Percentiles rank a stretch among this genome's conserved stretches.
Conservation (phyloP, 2,888 invertebrate species). For the Sarcophaga caerulescens region DNA sequence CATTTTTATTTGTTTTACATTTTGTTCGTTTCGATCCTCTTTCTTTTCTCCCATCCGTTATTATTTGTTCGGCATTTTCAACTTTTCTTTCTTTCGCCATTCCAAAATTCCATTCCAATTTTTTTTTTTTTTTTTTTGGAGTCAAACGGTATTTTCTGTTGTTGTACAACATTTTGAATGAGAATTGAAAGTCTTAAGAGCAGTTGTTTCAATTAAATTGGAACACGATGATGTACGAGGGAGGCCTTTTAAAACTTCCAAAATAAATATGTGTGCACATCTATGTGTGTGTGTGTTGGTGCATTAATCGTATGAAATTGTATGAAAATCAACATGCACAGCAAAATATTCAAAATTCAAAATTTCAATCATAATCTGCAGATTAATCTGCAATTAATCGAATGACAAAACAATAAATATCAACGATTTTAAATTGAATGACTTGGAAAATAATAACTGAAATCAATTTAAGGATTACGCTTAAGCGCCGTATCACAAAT, state of each 20-base stretch:
- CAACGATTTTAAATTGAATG: too few species aligned
- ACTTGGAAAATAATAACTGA: too few species aligned
- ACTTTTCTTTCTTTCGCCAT: slow-evolving; percentile 13
- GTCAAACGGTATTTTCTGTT: not conserved
- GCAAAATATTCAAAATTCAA: too few species aligned
- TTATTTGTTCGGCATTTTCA: slow-evolving; percentile 18
- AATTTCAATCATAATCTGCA: too few species aligned
- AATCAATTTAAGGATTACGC: too few species aligned
- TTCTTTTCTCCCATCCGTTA: not conserved
- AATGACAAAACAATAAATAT: too few species aligned
- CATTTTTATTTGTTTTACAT: slow-evolving; percentile 37
- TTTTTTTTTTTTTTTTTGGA: not conserved
- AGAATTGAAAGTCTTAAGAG: slow-evolving; percentile 22
- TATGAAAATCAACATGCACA: not conserved
- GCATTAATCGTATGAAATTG: slow-evolving; percentile 31
- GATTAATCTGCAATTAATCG: too few species aligned
- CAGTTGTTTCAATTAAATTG: slow-evolving; percentile 59
- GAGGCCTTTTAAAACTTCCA: not conserved
- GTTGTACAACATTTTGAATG: not conserved
- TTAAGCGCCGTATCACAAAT: too few species aligned
- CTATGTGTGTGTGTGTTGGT: not conserved
- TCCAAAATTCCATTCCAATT: not conserved
- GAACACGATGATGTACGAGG: slow-evolving; percentile 37
- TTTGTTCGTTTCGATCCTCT: not conserved
- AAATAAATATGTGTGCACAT: too few species aligned